Percentiles rank a stretch among this genome's conserved stretches.
Conservation (phyloP, 2,113 vertebrate species). For the Cebus imitator region DNA sequence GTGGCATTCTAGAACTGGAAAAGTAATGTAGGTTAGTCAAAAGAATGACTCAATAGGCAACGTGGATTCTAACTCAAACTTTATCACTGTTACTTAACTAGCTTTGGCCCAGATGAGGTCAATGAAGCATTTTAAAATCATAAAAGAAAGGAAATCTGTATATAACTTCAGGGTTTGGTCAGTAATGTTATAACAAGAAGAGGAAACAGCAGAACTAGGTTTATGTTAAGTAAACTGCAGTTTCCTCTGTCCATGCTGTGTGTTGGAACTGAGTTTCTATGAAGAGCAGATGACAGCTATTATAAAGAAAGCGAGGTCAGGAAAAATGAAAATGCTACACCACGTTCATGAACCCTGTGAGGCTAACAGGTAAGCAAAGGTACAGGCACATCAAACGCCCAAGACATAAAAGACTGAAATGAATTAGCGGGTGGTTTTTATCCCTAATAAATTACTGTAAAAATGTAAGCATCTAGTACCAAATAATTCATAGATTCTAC, state of each 20-base stretch:
- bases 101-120: background rate
- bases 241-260: slow-evolving; percentile 42
- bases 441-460: background rate
- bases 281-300: background rate
- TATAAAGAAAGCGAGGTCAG: background rate
- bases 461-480: background rate
- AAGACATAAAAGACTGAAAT: background rate
- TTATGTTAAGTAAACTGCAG: slow-evolving; percentile 19
- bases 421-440: background rate
- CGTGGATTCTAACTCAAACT: background rate
- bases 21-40: background rate
- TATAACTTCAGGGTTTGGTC: background rate
- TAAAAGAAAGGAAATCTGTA: slow-evolving; percentile 42
- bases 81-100: background rate
- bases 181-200: slow-evolving; percentile 23
- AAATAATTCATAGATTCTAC: background rate
- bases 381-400: background rate
- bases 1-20: background rate
- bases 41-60: background rate
- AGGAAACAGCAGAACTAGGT: slow-evolving; percentile 20
- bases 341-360: background rate
- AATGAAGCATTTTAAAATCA: background rate
- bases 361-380: background rate
- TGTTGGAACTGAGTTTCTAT: background rate
- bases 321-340: background rate